Evolutionary conservation across 1,140 invertebrate species (phyloP), one percentile per base, ranked within the genome.

Genomic region (Caenorhabditis briggsae): DNA sequence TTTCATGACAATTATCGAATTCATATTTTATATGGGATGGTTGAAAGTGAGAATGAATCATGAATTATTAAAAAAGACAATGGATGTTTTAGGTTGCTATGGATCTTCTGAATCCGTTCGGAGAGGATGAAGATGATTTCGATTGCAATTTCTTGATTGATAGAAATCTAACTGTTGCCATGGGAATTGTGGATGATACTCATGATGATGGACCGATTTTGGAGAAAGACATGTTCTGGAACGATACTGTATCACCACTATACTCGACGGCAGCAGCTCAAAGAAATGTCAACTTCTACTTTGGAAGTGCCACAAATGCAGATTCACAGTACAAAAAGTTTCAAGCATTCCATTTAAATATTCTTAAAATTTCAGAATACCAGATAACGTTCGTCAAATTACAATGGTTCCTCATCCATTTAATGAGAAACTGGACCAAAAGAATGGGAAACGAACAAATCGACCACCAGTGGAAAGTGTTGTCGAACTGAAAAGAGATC

Each of bases 81-180:
- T 50, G 48, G 14, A 55, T 16, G 1, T 18, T 53, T 65, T 59
- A 89, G 88, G 88, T 90, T 8, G 89, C 89, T n/a, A 84, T 88
- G 64, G 86, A 78, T 43, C 82, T 90, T 33, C 55, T 90, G 33
- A 90, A 90, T 84, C 89, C 89, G 12, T 88, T 89, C 20, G 89
- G 89, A 53, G 89, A 90, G 46, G 89, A 90, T 53, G 89, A 90
- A 64, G 89, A 90, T 74, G 89, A 90, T 65, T 90, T 90, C 74
- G 89, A 90, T 41, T 83, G 89, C 23, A 88, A 88, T 65, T 88
- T 83, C 41, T 64, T 89, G 16, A 53, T 87, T 84, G 95, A 95
- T 92, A 93, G 95, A 58, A 95, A 95, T 82, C 94, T 94, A 16
- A 87, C 78, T 18, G 84, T 85, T 43, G 83, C 86, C 23, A 55